Percentiles rank a stretch among this genome's conserved stretches.
Evolutionary conservation across 2,113 vertebrate genomes (phyloP).

Genomic region (Nothobranchius kuhntae): DNA sequence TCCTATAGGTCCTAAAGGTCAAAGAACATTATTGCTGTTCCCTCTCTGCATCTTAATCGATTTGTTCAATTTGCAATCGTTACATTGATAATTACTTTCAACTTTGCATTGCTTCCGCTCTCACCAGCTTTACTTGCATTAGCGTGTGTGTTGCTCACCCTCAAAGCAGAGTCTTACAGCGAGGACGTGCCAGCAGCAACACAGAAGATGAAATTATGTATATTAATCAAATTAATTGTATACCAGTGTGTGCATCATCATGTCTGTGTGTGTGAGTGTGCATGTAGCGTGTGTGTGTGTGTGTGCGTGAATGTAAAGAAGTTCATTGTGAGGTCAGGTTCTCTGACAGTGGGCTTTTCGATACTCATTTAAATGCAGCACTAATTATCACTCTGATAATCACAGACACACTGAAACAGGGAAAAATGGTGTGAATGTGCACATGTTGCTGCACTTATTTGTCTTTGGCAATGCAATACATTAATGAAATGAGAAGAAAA

Average conservation of each 20-base stretch:
- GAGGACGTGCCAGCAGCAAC: not conserved
- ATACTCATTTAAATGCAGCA: conserved; percentile 49
- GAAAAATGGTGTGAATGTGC: not conserved
- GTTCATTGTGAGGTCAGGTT: conserved; percentile 55
- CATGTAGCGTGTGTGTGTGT: not conserved
- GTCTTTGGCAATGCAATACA: conserved; percentile 49
- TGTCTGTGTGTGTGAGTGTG: not conserved
- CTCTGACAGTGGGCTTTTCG: conserved; percentile 38
- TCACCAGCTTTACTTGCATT: not conserved
- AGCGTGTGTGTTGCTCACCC: not conserved
- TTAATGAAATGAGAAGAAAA: conserved; percentile 47
- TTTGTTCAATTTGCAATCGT: conserved; percentile 8
- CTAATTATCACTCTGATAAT: conserved; percentile 67
- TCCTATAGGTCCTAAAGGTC: not conserved
- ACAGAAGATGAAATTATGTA: conserved; percentile 16
- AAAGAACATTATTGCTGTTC: not conserved
- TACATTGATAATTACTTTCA: conserved; percentile 3
- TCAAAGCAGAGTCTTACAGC: not conserved
- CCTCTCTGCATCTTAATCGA: conserved; percentile 6
- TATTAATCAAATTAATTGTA: conserved; percentile 55
- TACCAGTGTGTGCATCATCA: conserved; percentile 1
- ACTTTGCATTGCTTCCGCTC: not conserved
- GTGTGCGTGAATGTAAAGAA: not conserved
- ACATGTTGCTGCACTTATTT: conserved; percentile 12
- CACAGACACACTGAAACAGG: conserved; percentile 29